Percentiles rank a stretch among this genome's conserved stretches.
Conservation (phyloP, 2,888 invertebrate species). For the Coleophora deauratella region DNA sequence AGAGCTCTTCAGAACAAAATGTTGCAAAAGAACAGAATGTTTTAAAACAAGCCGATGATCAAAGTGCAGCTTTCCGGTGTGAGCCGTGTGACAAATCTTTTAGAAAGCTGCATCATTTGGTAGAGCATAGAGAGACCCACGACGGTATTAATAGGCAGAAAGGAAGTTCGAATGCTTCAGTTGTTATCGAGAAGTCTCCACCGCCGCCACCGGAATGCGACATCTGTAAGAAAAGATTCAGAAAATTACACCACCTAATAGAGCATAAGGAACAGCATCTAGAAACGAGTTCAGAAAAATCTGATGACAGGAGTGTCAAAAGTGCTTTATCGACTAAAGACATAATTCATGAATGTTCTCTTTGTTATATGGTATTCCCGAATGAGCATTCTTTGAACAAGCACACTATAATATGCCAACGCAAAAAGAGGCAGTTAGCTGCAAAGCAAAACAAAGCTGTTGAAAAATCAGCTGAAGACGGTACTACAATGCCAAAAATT, state of each 20-base stretch:
- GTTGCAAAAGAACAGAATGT: slow-evolving; percentile 32
- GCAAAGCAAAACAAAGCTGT: slow-evolving; percentile 31
- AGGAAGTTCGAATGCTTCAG: slow-evolving; percentile 22
- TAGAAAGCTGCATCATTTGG: slow-evolving; percentile 64
- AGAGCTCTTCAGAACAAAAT: slow-evolving; percentile 48
- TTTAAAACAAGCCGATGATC: slow-evolving; percentile 42
- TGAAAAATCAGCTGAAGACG: slow-evolving; percentile 13
- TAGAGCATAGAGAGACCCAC: slow-evolving; percentile 66
- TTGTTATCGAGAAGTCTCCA: slow-evolving; percentile 27
- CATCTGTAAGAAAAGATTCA: slow-evolving; percentile 61
- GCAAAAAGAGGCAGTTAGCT: slow-evolving; percentile 54
- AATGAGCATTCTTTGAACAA: slow-evolving; percentile 66
- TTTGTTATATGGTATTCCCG: slow-evolving; percentile 71
- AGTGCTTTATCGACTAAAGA: slow-evolving; percentile 60
- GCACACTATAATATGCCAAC: slow-evolving; percentile 52
- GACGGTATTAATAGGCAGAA: slow-evolving; percentile 57
- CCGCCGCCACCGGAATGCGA: slow-evolving; percentile 53
- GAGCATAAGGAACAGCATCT: slow-evolving; percentile 64
- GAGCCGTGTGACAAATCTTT: slow-evolving; percentile 70
- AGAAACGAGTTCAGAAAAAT: slow-evolving; percentile 34
- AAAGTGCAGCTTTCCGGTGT: slow-evolving; percentile 60
- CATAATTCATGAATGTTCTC: slow-evolving; percentile 67
- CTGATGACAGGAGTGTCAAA: slow-evolving; percentile 59
- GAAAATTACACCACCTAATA: slow-evolving; percentile 55
- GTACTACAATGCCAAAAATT: slow-evolving; percentile 9